These are phyloP conservation scores for Phoxinus dragarum DNA, from an alignment of 2,797 vertebrate genomes.

Conservation along the genomic window DNA sequence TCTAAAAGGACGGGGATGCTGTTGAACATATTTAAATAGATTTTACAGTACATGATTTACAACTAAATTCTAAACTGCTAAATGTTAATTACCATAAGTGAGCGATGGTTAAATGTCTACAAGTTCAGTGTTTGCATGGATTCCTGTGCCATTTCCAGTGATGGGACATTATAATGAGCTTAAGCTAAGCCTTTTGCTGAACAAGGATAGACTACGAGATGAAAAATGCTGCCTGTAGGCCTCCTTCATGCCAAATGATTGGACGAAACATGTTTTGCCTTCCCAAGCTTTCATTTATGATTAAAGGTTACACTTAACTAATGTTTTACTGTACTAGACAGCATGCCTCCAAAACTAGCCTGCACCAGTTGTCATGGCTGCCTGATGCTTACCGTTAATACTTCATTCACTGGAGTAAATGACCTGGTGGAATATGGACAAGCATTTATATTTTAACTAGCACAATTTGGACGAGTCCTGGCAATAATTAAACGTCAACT, in stretches of 20 bases:
- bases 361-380: constrained; percentile 20
- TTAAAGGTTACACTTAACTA: not conserved
- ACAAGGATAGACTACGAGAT: not conserved
- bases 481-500: constrained; percentile 15
- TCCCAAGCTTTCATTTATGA: not conserved
- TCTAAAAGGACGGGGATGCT: not conserved
- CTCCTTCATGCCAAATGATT: not conserved
- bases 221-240: not conserved
- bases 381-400: not conserved
- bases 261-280: not conserved
- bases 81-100: not conserved
- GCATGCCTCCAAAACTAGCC: constrained; percentile 40
- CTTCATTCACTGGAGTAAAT: not conserved
- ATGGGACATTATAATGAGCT: constrained; percentile 47
- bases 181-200: constrained; percentile 47
- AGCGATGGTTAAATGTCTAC: not conserved
- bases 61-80: not conserved
- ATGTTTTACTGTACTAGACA: constrained; percentile 5
- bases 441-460: not conserved
- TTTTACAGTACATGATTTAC: not conserved
- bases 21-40: not conserved
- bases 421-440: not conserved
- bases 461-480: not conserved
- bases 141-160: constrained; percentile 26
- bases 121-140: constrained; percentile 4